Percentiles rank a stretch among this genome's conserved stretches.
Conservation (phyloP, 2,888 invertebrate species). For the Dynastes maya region DNA sequence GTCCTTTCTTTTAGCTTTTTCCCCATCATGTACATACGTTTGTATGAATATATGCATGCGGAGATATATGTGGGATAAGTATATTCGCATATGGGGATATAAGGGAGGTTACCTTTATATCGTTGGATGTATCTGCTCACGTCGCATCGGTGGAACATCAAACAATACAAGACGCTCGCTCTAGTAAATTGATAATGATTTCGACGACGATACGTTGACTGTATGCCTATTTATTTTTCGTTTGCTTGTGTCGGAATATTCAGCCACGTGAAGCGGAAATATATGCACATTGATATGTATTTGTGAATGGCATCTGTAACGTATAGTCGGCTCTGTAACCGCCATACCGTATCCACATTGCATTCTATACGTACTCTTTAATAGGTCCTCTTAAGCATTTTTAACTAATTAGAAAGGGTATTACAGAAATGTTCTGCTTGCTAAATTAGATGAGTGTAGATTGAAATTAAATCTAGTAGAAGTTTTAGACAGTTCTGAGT, state of each 20-base stretch:
- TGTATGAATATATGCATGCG: slow-evolving; percentile 38
- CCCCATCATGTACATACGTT: slow-evolving; percentile 9
- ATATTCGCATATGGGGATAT: slow-evolving; percentile 17
- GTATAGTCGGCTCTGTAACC: too few relatives aligned
- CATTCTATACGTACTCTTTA: too few relatives aligned
- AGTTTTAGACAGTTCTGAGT: too few relatives aligned
- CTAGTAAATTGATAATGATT: slow-evolving; percentile 42
- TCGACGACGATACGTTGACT: slow-evolving; percentile 1
- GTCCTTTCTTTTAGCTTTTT: slow-evolving; percentile 9
- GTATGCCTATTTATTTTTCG: slow-evolving; percentile 36
- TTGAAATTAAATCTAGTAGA: too few relatives aligned
- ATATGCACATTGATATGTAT: not conserved
- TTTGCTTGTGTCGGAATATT: slow-evolving; percentile 18
- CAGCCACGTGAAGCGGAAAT: not conserved
- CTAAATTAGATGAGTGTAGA: too few relatives aligned
- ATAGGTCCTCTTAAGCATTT: too few relatives aligned
- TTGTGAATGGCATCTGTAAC: too few relatives aligned
- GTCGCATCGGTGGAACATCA: slow-evolving; percentile 40
- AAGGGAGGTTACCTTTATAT: slow-evolving; percentile 38
- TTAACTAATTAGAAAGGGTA: too few relatives aligned
- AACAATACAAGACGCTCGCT: slow-evolving; percentile 37
- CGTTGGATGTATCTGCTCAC: slow-evolving; percentile 24
- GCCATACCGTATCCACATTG: too few relatives aligned
- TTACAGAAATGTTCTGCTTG: too few relatives aligned
- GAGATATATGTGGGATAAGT: slow-evolving; percentile 21